Evolutionary conservation across 1,140 invertebrate species (phyloP).

Genomic region (Rhopalosiphum maidis): DNA sequence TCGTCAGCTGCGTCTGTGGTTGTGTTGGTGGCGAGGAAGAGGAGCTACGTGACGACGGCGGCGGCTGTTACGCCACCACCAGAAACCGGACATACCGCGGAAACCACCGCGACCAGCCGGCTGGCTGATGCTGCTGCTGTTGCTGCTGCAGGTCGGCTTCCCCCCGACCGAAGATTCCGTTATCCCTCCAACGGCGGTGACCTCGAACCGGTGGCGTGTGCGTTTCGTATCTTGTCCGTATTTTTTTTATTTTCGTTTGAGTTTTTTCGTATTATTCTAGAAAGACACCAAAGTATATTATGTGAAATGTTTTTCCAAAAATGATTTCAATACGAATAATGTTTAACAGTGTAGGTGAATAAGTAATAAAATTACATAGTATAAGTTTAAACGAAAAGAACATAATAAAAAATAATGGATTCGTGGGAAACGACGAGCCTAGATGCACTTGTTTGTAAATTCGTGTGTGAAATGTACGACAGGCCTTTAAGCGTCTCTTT

Average conservation of each 20-base stretch:
- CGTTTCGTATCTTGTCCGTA: constrained; percentile 11
- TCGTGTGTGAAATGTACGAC: neutral
- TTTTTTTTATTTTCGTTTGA: neutral
- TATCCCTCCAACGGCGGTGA: constrained; percentile 40
- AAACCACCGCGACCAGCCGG: neutral
- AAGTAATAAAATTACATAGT: neutral
- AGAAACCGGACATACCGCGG: constrained; percentile 38
- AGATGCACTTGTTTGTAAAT: neutral
- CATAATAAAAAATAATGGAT: neutral
- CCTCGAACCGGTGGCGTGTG: constrained; percentile 22
- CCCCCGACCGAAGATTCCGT: constrained; percentile 9
- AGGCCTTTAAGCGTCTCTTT: neutral
- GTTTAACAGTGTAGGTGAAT: neutral
- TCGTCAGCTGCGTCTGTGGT: neutral
- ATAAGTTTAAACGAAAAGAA: neutral
- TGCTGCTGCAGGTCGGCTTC: neutral
- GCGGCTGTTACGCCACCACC: neutral
- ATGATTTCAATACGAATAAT: constrained; percentile 8
- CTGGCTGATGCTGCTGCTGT: neutral
- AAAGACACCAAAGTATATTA: neutral
- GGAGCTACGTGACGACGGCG: neutral
- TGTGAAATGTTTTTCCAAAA: neutral
- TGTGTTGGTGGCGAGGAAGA: neutral
- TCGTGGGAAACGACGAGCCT: neutral
- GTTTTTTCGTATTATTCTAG: neutral